phyloP scores from a whole-genome alignment of 1,140 invertebrate genomes.

The Steinernema feltiae region DNA sequence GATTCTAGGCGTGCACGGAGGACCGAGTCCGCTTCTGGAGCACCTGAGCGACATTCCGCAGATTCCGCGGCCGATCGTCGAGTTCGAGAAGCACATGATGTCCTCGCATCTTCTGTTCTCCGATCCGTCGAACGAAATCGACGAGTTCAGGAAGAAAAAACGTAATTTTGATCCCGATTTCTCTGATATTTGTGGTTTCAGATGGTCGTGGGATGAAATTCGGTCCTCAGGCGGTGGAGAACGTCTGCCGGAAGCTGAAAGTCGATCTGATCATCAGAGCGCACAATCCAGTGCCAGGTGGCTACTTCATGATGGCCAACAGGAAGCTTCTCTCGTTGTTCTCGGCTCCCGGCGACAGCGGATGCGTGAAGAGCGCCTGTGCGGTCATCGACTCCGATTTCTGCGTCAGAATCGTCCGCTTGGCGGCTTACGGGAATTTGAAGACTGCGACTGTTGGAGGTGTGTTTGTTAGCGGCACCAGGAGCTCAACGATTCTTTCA shows the following conservation, averaged over 20 bases:
- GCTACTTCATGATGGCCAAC: background rate
- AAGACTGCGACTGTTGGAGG: background rate
- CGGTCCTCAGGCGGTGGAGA: background rate
- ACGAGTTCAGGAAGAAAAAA: background rate
- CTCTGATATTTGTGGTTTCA: background rate
- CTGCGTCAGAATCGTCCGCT: background rate
- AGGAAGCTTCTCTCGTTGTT: background rate
- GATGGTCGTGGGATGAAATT: background rate
- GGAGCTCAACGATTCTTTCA: background rate
- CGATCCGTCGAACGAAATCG: background rate
- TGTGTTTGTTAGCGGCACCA: background rate
- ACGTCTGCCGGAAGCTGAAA: background rate
- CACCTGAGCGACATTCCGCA: background rate
- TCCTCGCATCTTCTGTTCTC: slow-evolving; percentile 7
- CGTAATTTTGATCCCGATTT: background rate
- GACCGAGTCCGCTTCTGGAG: background rate
- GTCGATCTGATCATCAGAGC: background rate
- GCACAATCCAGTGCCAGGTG: background rate
- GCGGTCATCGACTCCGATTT: background rate
- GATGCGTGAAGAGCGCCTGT: background rate
- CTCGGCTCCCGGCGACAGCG: background rate
- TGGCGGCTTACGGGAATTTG: background rate
- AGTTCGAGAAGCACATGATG: background rate
- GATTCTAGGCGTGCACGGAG: background rate
- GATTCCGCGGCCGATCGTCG: background rate